Percentiles rank a stretch among this genome's conserved stretches.
Conservation (phyloP, 2,888 invertebrate genomes). For the Nomada flava region DNA sequence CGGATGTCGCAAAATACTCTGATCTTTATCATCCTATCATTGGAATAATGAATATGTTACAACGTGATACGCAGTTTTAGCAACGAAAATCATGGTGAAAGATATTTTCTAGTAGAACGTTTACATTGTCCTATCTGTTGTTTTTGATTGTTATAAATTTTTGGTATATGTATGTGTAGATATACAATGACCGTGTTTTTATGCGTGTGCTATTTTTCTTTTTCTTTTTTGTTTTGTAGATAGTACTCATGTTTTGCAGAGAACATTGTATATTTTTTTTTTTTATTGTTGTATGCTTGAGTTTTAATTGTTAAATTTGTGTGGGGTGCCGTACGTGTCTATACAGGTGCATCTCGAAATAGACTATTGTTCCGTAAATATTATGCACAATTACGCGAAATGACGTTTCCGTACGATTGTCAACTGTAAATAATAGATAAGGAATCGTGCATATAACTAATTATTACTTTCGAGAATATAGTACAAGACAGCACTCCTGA, state of each 20-base stretch:
- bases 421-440: slow-evolving; percentile 66
- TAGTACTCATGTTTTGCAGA: slow-evolving; percentile 22
- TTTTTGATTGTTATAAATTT: slow-evolving; percentile 25
- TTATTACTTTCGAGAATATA: slow-evolving; percentile 57
- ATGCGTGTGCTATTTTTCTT: slow-evolving; percentile 20
- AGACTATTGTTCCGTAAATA: slow-evolving; percentile 57
- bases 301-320: slow-evolving; percentile 10
- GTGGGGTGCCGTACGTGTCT: slow-evolving; percentile 18
- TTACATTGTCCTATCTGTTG: slow-evolving; percentile 30
- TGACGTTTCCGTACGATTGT: slow-evolving; percentile 35
- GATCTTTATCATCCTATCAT: neutral
- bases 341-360: neutral
- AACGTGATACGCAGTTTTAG: neutral
- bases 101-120: slow-evolving; percentile 26
- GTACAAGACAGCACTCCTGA: slow-evolving; percentile 67
- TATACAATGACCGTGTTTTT: slow-evolving; percentile 22
- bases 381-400: slow-evolving; percentile 47
- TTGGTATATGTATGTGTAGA: neutral
- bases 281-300: slow-evolving; percentile 41
- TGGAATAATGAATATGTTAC: neutral
- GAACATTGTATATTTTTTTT: slow-evolving; percentile 34
- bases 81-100: neutral
- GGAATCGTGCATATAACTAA: slow-evolving; percentile 44
- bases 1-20: neutral
- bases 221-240: slow-evolving; percentile 34